Percentiles rank a stretch among this genome's conserved stretches.
Conservation (phyloP, 2,797 vertebrate genomes). For the Thalassophryne amazonica region DNA sequence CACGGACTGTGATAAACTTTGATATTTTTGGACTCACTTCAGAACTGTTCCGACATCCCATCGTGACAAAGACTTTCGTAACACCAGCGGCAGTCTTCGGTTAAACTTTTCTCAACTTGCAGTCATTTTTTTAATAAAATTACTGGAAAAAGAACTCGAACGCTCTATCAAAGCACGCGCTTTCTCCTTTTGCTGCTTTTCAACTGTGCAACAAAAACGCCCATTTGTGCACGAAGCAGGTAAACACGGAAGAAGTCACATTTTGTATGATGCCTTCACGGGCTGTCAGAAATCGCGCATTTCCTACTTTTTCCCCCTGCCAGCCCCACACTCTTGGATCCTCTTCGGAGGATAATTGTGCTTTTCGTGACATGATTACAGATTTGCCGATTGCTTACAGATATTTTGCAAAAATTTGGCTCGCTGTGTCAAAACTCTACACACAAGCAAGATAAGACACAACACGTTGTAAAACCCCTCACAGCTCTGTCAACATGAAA, state of each 20-base stretch:
- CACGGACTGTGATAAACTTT: no score
- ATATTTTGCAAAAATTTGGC: no score
- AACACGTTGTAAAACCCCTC: no score
- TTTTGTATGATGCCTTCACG: conserved; percentile 22
- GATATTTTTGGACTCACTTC: conserved; percentile 52
- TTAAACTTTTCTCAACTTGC: neutral
- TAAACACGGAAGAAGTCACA: conserved; percentile 60
- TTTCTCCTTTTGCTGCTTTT: neutral
- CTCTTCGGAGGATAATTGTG: no score
- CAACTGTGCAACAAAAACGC: neutral
- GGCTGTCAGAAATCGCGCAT: neutral
- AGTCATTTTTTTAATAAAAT: neutral
- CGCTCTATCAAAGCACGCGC: neutral
- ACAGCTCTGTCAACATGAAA: no score
- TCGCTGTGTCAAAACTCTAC: no score
- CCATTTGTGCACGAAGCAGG: conserved; percentile 7
- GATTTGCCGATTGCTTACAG: no score
- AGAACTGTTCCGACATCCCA: conserved; percentile 69
- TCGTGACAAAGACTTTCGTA: conserved; percentile 18
- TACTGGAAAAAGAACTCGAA: fast-evolving
- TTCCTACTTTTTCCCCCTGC: no score
- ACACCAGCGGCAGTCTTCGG: neutral
- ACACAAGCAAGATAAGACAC: no score
- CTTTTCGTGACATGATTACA: no score
- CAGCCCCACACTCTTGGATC: no score